Conservation (phyloP, 64 coral and sea anemone genomes). For the Montipora capricornis region DNA sequence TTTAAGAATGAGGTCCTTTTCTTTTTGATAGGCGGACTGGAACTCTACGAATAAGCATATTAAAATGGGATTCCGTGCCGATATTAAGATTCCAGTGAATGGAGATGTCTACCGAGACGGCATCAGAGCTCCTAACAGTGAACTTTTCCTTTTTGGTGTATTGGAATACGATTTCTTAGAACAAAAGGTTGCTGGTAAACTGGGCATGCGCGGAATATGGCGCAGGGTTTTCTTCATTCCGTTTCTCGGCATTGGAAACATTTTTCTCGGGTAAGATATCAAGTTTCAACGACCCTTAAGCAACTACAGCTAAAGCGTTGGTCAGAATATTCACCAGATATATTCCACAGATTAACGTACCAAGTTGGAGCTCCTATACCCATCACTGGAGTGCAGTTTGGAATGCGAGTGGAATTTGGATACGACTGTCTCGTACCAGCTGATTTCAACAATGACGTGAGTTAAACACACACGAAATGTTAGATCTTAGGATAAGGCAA, state of each 20-base stretch:
- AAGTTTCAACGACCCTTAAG: neutral
- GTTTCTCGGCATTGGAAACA: slow-evolving; percentile 86
- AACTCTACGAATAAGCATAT: slow-evolving; percentile 69
- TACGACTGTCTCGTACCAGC: slow-evolving; percentile 90
- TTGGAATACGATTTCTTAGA: slow-evolving; percentile 84
- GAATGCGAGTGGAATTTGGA: slow-evolving; percentile 93
- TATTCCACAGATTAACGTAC: slow-evolving; percentile 66
- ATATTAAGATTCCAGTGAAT: slow-evolving; percentile 90
- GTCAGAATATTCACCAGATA: neutral
- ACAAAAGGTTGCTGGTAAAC: slow-evolving; percentile 75
- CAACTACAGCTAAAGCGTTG: neutral
- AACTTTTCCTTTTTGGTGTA: slow-evolving; percentile 81
- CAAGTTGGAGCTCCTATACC: slow-evolving; percentile 90
- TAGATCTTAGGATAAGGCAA: too few species aligned
- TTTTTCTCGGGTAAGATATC: slow-evolving; percentile 75
- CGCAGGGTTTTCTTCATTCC: slow-evolving; percentile 77
- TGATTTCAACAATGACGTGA: slow-evolving; percentile 87
- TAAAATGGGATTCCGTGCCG: slow-evolving; percentile 85
- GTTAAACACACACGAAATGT: neutral
- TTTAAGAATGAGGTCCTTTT: neutral
- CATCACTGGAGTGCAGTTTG: slow-evolving; percentile 91
- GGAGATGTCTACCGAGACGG: slow-evolving; percentile 91
- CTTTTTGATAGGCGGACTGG: slow-evolving; percentile 83
- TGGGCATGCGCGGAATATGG: slow-evolving; percentile 95
- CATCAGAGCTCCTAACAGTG: slow-evolving; percentile 82